Evolutionary conservation across 2,113 vertebrate species (phyloP).

Genomic region (Lampris incognitus): DNA sequence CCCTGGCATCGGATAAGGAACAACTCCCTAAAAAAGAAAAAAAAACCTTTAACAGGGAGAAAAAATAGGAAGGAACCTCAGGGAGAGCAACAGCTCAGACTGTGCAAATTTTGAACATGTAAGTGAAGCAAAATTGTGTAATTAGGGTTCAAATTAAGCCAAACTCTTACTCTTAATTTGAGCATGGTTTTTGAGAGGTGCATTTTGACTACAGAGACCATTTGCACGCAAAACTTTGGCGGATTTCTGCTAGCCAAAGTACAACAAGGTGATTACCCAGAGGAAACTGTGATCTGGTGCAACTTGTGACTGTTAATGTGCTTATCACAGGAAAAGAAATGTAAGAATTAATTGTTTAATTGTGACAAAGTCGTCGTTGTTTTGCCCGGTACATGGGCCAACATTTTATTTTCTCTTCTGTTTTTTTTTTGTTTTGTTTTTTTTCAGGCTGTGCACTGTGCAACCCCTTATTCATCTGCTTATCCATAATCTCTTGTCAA

Average conservation of each 20-base stretch:
- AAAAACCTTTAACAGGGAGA: too few species aligned
- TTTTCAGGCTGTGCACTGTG: constrained; percentile 21
- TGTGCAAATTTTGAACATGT: too few species aligned
- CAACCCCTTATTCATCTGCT: constrained; percentile 26
- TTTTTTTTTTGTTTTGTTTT: neutral
- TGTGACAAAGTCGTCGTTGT: constrained; percentile 50
- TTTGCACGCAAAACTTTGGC: neutral
- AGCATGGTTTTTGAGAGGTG: too few species aligned
- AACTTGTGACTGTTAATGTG: constrained; percentile 52
- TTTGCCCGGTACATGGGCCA: constrained; percentile 17
- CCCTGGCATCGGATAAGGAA: too few species aligned
- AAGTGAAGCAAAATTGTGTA: too few species aligned
- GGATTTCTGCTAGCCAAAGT: neutral
- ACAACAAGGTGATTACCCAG: neutral
- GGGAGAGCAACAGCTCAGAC: too few species aligned
- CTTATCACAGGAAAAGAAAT: constrained; percentile 44
- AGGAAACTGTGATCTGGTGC: neutral
- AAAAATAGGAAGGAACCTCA: too few species aligned
- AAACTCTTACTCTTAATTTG: too few species aligned
- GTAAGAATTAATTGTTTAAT: constrained; percentile 49
- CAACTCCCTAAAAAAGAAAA: too few species aligned
- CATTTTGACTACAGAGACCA: neutral
- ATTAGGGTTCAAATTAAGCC: too few species aligned
- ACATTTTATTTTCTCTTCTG: too few species aligned
- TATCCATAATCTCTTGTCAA: constrained; percentile 37